Percentiles rank a stretch among this genome's conserved stretches.
Evolutionary conservation across 2,113 vertebrate genomes (phyloP).

Genomic region (Zapus hudsonius): DNA sequence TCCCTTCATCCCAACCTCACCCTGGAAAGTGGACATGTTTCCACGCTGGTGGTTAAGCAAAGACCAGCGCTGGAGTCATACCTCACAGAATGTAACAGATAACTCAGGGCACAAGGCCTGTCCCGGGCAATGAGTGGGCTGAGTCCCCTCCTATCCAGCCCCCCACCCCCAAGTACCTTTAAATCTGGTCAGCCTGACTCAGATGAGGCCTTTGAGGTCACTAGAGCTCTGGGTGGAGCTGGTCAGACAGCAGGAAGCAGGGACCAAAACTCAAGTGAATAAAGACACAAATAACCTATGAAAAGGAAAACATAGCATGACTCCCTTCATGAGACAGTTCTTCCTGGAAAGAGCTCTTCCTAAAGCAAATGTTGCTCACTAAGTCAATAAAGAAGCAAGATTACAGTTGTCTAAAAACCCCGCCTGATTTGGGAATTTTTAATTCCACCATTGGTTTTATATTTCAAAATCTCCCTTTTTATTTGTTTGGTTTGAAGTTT

Average conservation of each 20-base stretch:
- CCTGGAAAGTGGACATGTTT: neutral
- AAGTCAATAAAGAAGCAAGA: neutral
- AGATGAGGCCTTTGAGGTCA: neutral
- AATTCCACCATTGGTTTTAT: neutral
- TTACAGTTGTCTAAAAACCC: neutral
- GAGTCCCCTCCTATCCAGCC: neutral
- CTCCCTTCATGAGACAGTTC: neutral
- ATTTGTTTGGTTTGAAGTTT: neutral
- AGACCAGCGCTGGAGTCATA: neutral
- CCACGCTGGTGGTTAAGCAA: neutral
- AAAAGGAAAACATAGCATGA: neutral
- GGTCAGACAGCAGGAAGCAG: neutral
- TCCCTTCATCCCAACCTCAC: neutral
- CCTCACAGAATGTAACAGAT: neutral
- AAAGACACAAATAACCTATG: neutral
- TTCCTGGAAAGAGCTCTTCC: neutral
- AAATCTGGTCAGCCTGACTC: neutral
- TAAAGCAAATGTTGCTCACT: neutral
- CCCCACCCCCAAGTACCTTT: neutral
- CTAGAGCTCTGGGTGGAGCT: rapidly evolving
- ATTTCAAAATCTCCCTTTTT: neutral
- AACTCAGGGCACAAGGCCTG: neutral
- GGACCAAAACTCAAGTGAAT: neutral
- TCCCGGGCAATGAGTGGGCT: neutral
- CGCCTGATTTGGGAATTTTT: neutral